Conservation (phyloP, 2,797 vertebrate species). For the Arrhamphus sclerolepis region DNA sequence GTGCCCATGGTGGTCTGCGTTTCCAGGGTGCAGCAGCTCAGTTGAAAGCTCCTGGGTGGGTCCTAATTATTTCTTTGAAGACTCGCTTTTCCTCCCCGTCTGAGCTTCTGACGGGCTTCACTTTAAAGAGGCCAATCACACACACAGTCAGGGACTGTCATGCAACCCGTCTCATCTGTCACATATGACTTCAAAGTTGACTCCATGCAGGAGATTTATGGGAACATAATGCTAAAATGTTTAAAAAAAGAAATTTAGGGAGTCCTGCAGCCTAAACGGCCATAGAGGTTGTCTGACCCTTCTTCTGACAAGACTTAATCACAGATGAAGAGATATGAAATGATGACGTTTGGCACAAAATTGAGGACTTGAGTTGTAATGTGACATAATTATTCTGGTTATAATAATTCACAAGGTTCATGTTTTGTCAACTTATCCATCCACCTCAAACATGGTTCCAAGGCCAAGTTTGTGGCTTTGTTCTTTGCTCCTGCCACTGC, state of each 20-base stretch:
- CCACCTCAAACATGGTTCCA: neutral
- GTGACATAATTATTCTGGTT: neutral
- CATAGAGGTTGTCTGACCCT: neutral
- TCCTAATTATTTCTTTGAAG: constrained; percentile 77
- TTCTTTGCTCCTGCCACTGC: neutral
- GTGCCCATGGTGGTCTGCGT: constrained; percentile 36
- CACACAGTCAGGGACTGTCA: constrained; percentile 31
- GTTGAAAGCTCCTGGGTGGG: constrained; percentile 69
- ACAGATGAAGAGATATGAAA: neutral
- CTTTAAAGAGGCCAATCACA: constrained; percentile 58
- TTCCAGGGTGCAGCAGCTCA: constrained; percentile 46
- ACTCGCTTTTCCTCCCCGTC: constrained; percentile 69
- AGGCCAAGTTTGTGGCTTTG: neutral
- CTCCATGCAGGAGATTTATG: constrained; percentile 54
- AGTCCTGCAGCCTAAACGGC: no score
- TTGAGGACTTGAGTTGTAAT: no score
- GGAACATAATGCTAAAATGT: constrained; percentile 17
- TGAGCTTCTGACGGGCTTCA: constrained; percentile 66
- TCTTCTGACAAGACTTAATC: neutral
- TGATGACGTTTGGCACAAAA: neutral
- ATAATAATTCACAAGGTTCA: neutral
- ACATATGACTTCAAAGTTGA: constrained; percentile 41
- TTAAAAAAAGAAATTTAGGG: neutral
- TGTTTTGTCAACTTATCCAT: neutral
- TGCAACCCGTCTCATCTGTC: constrained; percentile 43